Conservation (phyloP, 2,888 invertebrate species). For the Acanthosepion pharaonis region DNA sequence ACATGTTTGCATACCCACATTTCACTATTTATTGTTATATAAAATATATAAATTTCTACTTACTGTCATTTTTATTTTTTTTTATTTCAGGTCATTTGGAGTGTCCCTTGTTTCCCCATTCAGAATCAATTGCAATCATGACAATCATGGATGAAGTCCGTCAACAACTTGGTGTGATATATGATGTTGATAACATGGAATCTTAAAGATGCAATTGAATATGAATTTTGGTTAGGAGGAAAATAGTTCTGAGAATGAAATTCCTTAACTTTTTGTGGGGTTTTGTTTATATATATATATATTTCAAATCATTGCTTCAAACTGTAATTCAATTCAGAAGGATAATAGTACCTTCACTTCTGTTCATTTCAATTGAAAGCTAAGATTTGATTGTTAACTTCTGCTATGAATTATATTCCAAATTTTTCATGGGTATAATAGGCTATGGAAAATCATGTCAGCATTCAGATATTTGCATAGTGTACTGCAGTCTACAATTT, state of each 20-base stretch:
- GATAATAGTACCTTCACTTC: too few species aligned
- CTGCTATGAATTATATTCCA: too few species aligned
- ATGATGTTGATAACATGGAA: constrained; percentile 43
- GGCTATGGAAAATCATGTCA: too few species aligned
- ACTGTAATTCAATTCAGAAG: too few species aligned
- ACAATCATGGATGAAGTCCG: constrained; percentile 61
- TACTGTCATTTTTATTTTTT: background rate
- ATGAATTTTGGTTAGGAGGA: background rate
- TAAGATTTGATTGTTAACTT: too few species aligned
- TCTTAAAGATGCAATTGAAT: background rate
- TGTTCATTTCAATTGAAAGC: too few species aligned
- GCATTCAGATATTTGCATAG: too few species aligned
- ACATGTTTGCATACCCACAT: too few species aligned
- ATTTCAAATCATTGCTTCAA: background rate
- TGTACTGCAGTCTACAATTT: too few species aligned
- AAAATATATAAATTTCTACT: too few species aligned
- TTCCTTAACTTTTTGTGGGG: background rate
- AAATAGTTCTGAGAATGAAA: background rate
- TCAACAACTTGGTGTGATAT: constrained; percentile 60
- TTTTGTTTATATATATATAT: background rate
- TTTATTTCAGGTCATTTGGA: constrained; percentile 62
- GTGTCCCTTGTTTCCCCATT: constrained; percentile 57
- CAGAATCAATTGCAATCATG: constrained; percentile 60
- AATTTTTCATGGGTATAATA: too few species aligned
- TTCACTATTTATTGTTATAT: too few species aligned